Base-by-base conservation (phyloP, 2,113 vertebrate genomes). In the Crotalus horridus region DNA sequence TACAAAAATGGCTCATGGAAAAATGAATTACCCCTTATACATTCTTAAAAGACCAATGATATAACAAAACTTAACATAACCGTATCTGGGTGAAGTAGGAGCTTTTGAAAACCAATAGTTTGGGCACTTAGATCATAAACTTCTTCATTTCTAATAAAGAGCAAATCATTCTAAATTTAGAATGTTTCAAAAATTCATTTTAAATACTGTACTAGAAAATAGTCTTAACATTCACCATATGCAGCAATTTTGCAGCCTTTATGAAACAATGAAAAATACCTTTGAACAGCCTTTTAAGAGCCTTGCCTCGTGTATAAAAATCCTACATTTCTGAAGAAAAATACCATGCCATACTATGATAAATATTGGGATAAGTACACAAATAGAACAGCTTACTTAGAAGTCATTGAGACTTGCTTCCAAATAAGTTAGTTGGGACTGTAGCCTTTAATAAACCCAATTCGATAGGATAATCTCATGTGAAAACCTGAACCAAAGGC, bases 301-400 rank as follows among this genome's bases (percentile, higher is more conserved):
- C 53, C n/a, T n/a, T 81, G 39, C 24, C 21, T 56, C 69, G 20
- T 39, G 0, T 89, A 85, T 43, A 61, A 88, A 86, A 20, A 29
- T 24, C 26, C 21, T 85, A 29, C 58, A 33, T 87, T 95, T 90
- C 56, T 89, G 91, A 54, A 92, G 29, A 17, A 89, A 96, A 95
- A 93, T 61, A 55, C 54, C 2, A 39, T 39, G 56, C 7, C 89
- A 11, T 39, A 59, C 15, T 46, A 64, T 24, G 51, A 61, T 64
- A 39, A 89, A 58, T 24, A 43, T 43, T 39, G 29, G 33, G 33
- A 26, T 15, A 74, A 90, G 46, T 33, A 55, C 2, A 23, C 33
- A 15, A 87, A 51, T 29, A 33, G 1, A 51, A 58, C 85, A 53
- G 55, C 8, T 21, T 81, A 26, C 23, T 56, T 15, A 43, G 29